These are phyloP conservation scores for Bettongia penicillata DNA, from an alignment of 2,113 vertebrate genomes.

Conservation along the genomic window DNA sequence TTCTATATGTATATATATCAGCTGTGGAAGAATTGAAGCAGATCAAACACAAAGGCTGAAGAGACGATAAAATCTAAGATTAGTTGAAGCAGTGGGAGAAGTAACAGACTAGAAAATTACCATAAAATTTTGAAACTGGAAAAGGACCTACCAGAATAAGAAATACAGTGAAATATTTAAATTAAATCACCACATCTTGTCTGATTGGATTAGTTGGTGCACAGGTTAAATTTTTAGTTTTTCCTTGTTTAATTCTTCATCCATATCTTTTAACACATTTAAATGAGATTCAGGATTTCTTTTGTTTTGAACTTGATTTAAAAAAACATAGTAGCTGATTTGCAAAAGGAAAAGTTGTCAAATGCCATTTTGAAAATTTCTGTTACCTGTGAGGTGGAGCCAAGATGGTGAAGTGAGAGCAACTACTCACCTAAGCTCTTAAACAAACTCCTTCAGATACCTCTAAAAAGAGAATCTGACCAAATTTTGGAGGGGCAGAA, in stretches of 20 bases:
- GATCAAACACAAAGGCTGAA: not conserved
- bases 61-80: not conserved
- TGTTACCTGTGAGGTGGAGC: not conserved
- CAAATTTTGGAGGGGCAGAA: no score
- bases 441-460: no score
- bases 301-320: conserved; percentile 33
- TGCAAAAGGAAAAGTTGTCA: not conserved
- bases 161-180: not conserved
- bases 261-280: not conserved
- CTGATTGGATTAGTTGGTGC: not conserved
- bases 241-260: not conserved
- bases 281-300: not conserved
- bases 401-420: no score
- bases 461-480: no score
- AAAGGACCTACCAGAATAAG: not conserved
- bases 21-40: not conserved
- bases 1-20: not conserved
- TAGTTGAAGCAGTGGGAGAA: not conserved
- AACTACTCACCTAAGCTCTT: no score
- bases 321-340: conserved; percentile 12
- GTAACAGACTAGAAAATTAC: not conserved
- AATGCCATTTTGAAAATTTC: not conserved
- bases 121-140: not conserved
- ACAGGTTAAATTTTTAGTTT: not conserved
- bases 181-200: not conserved